phyloP scores from a whole-genome alignment of 2,113 vertebrate species.

The Thryonomys swinderianus region DNA sequence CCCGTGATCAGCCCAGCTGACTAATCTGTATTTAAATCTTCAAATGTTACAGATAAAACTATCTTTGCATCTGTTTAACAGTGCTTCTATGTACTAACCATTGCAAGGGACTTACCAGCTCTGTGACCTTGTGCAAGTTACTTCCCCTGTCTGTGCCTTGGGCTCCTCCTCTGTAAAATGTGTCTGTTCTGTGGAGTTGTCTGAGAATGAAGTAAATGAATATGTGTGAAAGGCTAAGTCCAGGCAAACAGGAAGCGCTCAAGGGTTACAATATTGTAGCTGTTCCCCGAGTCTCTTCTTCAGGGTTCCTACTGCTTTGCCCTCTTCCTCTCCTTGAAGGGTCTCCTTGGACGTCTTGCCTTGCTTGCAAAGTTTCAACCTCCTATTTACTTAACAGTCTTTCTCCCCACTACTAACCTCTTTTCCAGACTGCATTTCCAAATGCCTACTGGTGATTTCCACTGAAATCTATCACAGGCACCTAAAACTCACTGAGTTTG shows the following conservation, averaged over 20 bases:
- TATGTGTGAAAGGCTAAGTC: not conserved
- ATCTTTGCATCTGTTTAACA: not conserved
- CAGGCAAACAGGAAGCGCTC: not conserved
- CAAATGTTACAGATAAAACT: not conserved
- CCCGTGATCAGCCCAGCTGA: not conserved
- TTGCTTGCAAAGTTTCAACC: not conserved
- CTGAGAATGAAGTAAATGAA: not conserved
- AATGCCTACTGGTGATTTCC: not conserved
- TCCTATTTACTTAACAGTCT: not conserved
- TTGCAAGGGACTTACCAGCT: not conserved
- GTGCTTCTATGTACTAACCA: not conserved
- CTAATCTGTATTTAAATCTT: slow-evolving; percentile 4
- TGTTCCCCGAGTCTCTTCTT: not conserved
- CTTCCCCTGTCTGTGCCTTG: not conserved
- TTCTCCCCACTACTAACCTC: not conserved
- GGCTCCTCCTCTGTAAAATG: not conserved
- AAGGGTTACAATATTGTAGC: not conserved
- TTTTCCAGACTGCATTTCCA: slow-evolving; percentile 3
- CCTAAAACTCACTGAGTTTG: not conserved
- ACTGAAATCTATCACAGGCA: not conserved
- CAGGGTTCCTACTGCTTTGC: not conserved
- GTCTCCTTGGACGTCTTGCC: not conserved
- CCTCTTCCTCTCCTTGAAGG: not conserved
- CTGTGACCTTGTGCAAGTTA: not conserved
- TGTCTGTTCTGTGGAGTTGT: not conserved